phyloP scores from a whole-genome alignment of 2,113 vertebrate species.

The Acanthisitta chloris region DNA sequence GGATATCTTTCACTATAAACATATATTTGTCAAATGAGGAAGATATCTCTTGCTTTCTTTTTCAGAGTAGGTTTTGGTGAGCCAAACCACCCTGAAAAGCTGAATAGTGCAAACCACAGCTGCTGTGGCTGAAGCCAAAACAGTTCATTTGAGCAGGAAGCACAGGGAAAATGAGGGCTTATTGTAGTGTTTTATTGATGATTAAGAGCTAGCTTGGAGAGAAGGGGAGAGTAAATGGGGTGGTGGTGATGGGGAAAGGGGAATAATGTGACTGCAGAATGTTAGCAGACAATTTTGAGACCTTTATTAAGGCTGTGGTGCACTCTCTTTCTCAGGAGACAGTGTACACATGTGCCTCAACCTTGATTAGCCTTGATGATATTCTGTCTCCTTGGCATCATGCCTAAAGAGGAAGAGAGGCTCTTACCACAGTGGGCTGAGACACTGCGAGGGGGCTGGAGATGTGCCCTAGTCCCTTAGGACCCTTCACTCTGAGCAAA shows the following conservation, averaged over 20 bases:
- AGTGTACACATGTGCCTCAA: rapidly evolving
- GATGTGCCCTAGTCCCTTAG: background rate
- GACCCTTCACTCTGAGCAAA: background rate
- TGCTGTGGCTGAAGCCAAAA: background rate
- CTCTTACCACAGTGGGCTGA: background rate
- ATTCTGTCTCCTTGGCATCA: background rate
- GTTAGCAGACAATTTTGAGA: background rate
- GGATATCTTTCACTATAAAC: background rate
- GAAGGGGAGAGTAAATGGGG: background rate
- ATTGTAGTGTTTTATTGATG: background rate
- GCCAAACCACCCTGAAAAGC: background rate
- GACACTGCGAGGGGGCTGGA: background rate
- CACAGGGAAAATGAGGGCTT: background rate
- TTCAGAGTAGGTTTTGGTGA: background rate
- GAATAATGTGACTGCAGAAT: background rate
- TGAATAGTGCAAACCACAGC: background rate
- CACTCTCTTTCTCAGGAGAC: background rate
- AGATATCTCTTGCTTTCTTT: background rate
- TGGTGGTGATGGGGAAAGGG: background rate
- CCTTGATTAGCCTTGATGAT: background rate
- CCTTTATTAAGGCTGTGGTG: background rate
- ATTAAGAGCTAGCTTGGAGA: background rate
- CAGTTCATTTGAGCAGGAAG: background rate
- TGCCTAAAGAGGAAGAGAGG: background rate
- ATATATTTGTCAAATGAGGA: background rate